phyloP scores from a whole-genome alignment of 2,888 invertebrate species.

The Drosophila picticornis region DNA sequence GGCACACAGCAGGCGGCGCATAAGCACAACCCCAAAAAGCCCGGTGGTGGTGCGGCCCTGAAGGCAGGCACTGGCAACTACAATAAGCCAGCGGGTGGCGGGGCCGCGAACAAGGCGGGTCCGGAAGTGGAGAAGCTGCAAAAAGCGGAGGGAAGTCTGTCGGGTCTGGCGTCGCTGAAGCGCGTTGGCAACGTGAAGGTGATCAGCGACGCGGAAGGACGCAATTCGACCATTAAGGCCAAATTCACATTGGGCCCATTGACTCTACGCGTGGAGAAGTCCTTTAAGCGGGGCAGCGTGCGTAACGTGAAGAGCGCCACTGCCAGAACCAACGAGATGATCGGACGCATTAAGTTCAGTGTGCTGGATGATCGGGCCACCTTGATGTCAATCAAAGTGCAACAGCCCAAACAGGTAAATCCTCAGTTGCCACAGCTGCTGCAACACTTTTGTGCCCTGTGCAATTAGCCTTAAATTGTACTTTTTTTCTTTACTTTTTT shows the following conservation, averaged over 20 bases:
- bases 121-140: slow-evolving; percentile 83
- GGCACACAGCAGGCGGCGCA: slow-evolving; percentile 57
- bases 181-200: slow-evolving; percentile 93
- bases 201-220: slow-evolving; percentile 89
- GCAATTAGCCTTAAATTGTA: slow-evolving; percentile 50
- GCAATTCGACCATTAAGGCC: slow-evolving; percentile 93
- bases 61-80: slow-evolving; percentile 81
- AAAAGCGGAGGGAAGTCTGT: slow-evolving; percentile 91
- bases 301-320: slow-evolving; percentile 94
- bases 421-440: neutral
- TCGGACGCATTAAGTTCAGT: slow-evolving; percentile 91
- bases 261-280: slow-evolving; percentile 88
- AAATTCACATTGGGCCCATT: slow-evolving; percentile 93
- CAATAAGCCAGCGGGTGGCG: slow-evolving; percentile 71
- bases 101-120: slow-evolving; percentile 43
- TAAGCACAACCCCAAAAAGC: slow-evolving; percentile 80
- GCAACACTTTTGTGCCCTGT: slow-evolving; percentile 34
- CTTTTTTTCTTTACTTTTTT: slow-evolving; percentile 6
- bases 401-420: slow-evolving; percentile 94
- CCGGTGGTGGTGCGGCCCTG: slow-evolving; percentile 63
- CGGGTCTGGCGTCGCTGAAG: slow-evolving; percentile 91
- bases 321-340: slow-evolving; percentile 95
- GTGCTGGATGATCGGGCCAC: slow-evolving; percentile 93
- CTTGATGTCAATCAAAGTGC: slow-evolving; percentile 92
- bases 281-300: slow-evolving; percentile 91